A percentile compares a stretch with the other conserved stretches of the same genome.
Conservation (phyloP, 2,113 vertebrate species). For the Zootoca vivipara region DNA sequence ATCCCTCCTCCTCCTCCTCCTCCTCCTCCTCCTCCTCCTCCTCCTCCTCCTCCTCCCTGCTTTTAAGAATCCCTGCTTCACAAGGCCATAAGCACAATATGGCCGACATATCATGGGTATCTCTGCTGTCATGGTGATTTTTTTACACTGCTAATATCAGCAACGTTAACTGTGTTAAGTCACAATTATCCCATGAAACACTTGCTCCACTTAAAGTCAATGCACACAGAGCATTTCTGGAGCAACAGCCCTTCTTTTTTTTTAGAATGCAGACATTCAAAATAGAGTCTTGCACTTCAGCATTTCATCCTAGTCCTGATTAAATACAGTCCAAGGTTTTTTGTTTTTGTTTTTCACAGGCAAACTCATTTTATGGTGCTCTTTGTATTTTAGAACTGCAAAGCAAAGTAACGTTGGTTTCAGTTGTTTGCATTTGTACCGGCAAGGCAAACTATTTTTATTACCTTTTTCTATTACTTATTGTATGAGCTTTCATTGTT, state of each 20-base stretch:
- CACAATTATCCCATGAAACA: slow-evolving; percentile 54
- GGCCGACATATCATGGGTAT: slow-evolving; percentile 42
- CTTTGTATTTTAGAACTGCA: slow-evolving; percentile 80
- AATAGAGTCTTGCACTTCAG: slow-evolving; percentile 34
- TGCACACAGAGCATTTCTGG: slow-evolving; percentile 30
- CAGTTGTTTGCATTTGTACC: slow-evolving; percentile 86
- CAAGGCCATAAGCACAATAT: slow-evolving; percentile 69
- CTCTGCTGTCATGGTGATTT: slow-evolving; percentile 52
- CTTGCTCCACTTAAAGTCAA: slow-evolving; percentile 53
- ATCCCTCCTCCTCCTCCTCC: slow-evolving; percentile 52
- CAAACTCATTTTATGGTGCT: slow-evolving; percentile 83
- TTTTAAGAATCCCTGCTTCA: slow-evolving; percentile 61
- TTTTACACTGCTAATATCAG: slow-evolving; percentile 55
- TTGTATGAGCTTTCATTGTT: slow-evolving; percentile 88
- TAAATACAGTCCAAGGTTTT: slow-evolving; percentile 72
- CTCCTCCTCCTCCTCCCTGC: slow-evolving; percentile 58
- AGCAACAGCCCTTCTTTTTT: neutral
- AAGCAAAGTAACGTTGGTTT: slow-evolving; percentile 79
- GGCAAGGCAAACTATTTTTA: slow-evolving; percentile 88
- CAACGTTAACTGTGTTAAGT: slow-evolving; percentile 46
- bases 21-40: slow-evolving; percentile 53
- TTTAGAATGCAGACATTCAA: neutral
- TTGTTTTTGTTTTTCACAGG: slow-evolving; percentile 73
- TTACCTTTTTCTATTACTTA: slow-evolving; percentile 89
- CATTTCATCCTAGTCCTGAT: slow-evolving; percentile 74